Evolutionary conservation across 2,113 vertebrate species (phyloP), one percentile per base, ranked within the genome.

Genomic region (Noturus placidus): DNA sequence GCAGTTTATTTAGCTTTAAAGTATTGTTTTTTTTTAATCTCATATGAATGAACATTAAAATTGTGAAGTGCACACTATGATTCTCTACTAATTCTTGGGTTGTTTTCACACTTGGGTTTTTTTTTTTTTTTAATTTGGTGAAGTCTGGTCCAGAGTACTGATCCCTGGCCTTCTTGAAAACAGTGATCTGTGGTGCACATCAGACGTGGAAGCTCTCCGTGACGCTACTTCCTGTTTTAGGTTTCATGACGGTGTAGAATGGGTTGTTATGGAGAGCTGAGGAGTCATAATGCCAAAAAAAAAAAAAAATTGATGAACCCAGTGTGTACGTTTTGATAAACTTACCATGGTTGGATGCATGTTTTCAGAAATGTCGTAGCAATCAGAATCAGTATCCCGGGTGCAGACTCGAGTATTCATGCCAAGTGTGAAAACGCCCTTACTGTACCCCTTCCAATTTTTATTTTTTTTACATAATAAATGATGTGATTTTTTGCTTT

Each of bases 361-460:
- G 10, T 10, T 5, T 59, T 59, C 3, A 0, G 1, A 38, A 46
- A 77, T 11, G 1, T 35, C 14, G 5, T 13, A 79, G 46, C 76
- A 80, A 57, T 57, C 30, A 38, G 30, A 63, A 63, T 17, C 33
- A 14, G 20, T 42, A 42, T 80, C 74, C 74, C 1, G 4, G 72
- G 76, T 33, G 35, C 22, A n/a, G 27, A n/a, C 13, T 25, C 1
- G 10, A 82, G 56, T 38, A 61, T 80, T 57, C n/a, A 57, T 56
- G 33, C 35, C 61, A 83, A 50, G 82, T 83, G 82, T 83, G 61
- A 83, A 67, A 67, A 67, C 42, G 17, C 14, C 82, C 27, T n/a
- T 30, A 67, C 42, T 50, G 50, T 67, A 17, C 82, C 10, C 38
- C 42, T 63, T 50, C 25, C 46, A 50, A 50, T 50, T 50, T 83